Base-by-base conservation (phyloP, 1,140 invertebrate genomes). In the Araneus ventricosus region DNA sequence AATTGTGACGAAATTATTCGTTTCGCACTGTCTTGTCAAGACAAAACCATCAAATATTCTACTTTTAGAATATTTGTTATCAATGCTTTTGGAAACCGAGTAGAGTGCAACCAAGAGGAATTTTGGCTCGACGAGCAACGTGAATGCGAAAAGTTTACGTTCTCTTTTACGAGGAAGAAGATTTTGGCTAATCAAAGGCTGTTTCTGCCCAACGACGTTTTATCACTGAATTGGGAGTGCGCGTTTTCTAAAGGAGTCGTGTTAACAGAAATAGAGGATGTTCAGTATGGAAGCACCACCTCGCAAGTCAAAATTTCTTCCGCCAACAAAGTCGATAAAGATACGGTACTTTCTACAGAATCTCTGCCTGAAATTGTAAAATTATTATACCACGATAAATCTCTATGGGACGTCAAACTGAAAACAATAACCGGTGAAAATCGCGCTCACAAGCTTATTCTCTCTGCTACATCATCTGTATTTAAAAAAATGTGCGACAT, bases 401-500 rank as follows among this genome's bases (percentile, higher is more conserved):
- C 14, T 14, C 24, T 84, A 7, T 45, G 94, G 1, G 95, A 95
- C 89, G 95, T 95, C 79, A 95, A 93, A 17, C 94, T 95, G 4
- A 79, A 93, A 30, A 95, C 94, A 24, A 86, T 80, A 22, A 93
- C 52, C 45, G 84, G 93, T 30, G 94, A 94, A 80, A 93, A 95
- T n/a, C 89, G 87, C 22, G 95, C 94, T 45, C 95, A 95, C 88
- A 95, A 95, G 75, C 93, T 94, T 27, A 94, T 95, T 10, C 88
- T 95, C 24, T 93, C 94, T 10, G 95, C 95, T 61, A 95, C 95
- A 8, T 95, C 95, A n/a, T 95, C 95, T 6, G 95, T 95, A 34
- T 96, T 95, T 89, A 63, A 90, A 24, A 95, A 94, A 8, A 95
- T 95, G 95, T 94, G 96, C n/a, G 93, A 94, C 57, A 94, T 95